A percentile compares a stretch with the other conserved stretches of the same genome.
Evolutionary conservation across 2,797 vertebrate species (phyloP).

Genomic region (Ispidina picta): DNA sequence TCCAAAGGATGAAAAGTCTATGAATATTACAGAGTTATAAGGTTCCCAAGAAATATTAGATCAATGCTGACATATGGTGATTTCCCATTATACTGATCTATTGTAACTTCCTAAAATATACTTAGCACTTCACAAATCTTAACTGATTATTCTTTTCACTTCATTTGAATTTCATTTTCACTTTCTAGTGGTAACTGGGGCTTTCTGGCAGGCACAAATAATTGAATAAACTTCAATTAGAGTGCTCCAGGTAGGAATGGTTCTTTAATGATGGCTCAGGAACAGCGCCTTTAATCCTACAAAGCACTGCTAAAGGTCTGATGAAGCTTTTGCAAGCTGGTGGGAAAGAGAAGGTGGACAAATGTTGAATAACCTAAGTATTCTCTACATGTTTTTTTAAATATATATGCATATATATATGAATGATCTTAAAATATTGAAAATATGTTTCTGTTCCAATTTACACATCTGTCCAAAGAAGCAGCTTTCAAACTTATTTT

Average conservation of each 20-base stretch:
- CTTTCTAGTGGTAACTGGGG: neutral
- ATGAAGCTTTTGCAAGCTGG: neutral
- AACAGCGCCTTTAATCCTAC: constrained; percentile 1
- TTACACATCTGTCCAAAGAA: neutral
- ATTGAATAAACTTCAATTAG: constrained; percentile 50
- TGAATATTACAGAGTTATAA: neutral
- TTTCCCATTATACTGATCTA: constrained; percentile 40
- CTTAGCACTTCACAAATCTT: constrained; percentile 15
- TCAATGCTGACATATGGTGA: neutral
- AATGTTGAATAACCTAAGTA: neutral
- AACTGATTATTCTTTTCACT: constrained; percentile 9
- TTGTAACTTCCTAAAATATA: constrained; percentile 28
- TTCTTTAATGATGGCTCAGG: neutral
- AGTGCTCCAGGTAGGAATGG: constrained; percentile 3
- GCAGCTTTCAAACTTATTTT: neutral
- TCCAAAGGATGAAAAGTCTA: neutral
- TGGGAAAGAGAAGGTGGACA: neutral
- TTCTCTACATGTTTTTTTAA: neutral
- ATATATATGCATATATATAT: neutral
- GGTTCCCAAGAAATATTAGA: neutral
- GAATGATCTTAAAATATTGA: neutral
- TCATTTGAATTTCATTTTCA: constrained; percentile 25
- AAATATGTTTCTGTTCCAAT: neutral
- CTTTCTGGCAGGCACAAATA: constrained; percentile 20
- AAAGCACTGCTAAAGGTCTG: neutral